Percentiles rank a stretch among this genome's conserved stretches.
Evolutionary conservation across 1,140 invertebrate genomes (phyloP).

Genomic region (Aphidius gifuensis): DNA sequence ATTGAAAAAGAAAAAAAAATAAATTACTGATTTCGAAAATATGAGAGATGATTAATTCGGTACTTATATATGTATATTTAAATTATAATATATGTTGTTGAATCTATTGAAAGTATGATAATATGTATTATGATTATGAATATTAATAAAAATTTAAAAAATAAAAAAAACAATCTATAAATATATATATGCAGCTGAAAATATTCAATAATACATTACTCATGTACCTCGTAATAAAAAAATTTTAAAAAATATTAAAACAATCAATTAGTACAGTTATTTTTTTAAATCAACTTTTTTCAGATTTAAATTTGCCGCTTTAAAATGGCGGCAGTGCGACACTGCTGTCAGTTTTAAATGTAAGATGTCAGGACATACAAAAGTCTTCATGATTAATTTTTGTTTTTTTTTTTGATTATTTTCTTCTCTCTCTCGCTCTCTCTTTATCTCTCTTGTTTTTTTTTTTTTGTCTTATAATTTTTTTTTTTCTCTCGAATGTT

Average conservation of each 20-base stretch:
- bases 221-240: slow-evolving; percentile 44
- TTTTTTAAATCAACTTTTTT: too few relatives aligned
- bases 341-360: not conserved
- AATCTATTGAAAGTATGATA: slow-evolving; percentile 56
- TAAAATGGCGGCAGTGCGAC: not conserved
- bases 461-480: too few relatives aligned
- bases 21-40: slow-evolving; percentile 33
- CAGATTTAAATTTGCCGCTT: not conserved
- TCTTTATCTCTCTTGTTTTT: too few relatives aligned
- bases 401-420: too few relatives aligned
- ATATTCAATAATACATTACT: slow-evolving; percentile 47
- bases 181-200: slow-evolving; percentile 39
- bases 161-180: slow-evolving; percentile 25
- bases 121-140: slow-evolving; percentile 40
- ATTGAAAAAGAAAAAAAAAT: slow-evolving; percentile 7
- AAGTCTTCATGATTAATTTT: too few relatives aligned
- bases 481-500: too few relatives aligned
- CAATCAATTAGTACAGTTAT: slow-evolving; percentile 17
- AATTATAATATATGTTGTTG: slow-evolving; percentile 50
- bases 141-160: slow-evolving; percentile 42
- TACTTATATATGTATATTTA: slow-evolving; percentile 49
- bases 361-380: not conserved
- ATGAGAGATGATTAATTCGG: slow-evolving; percentile 39
- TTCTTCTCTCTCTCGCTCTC: too few relatives aligned
- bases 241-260: slow-evolving; percentile 38